A percentile compares a stretch with the other conserved stretches of the same genome.
phyloP scores from a whole-genome alignment of 2,113 vertebrate genomes.

The Hemichromis elongatus region DNA sequence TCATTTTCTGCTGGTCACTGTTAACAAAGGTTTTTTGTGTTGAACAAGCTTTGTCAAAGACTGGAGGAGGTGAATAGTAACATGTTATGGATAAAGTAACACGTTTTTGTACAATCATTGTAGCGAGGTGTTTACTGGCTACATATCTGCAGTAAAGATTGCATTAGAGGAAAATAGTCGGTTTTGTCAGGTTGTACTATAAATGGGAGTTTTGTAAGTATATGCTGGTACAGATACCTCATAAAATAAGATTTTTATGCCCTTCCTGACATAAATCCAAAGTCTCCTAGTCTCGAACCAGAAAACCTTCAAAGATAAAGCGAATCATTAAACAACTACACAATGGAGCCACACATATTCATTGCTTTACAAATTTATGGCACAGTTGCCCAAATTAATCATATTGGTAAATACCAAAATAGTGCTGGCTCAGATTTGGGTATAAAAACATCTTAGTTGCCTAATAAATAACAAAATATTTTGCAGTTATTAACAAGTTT shows the following conservation, averaged over 20 bases:
- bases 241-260: background rate
- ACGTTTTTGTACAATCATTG: background rate
- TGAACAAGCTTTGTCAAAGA: background rate
- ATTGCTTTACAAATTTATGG: background rate
- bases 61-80: background rate
- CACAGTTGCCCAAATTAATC: no score
- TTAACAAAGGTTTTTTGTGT: background rate
- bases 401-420: no score
- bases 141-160: background rate
- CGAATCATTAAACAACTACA: no score
- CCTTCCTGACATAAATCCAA: background rate
- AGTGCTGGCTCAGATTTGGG: background rate
- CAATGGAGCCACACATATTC: no score
- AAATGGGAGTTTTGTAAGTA: background rate
- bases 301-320: no score
- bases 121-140: background rate
- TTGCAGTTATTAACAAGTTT: no score
- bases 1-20: background rate
- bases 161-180: background rate
- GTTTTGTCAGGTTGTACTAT: background rate
- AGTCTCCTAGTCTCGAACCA: background rate
- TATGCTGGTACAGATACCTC: no score
- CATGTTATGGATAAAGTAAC: background rate
- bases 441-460: background rate
- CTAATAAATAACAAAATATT: no score